Percentiles rank a stretch among this genome's conserved stretches.
Conservation (phyloP, 1,140 invertebrate species). For the Luehdorfia chinensis region DNA sequence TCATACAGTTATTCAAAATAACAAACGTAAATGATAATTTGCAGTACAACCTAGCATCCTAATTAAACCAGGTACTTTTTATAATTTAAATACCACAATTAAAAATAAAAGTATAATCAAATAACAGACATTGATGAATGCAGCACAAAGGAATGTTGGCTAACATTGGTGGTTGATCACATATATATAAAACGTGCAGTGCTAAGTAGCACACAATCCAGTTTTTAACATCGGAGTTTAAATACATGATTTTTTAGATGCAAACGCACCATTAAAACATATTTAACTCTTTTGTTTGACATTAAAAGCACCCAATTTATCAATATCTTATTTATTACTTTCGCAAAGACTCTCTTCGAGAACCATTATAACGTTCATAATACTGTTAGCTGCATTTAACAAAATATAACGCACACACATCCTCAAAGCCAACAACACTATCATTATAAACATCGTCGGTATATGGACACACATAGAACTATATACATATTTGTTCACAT, state of each 20-base stretch:
- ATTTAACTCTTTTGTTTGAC: too few relatives aligned
- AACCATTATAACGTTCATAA: constrained; percentile 44
- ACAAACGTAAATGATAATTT: constrained; percentile 76
- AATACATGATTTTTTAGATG: too few relatives aligned
- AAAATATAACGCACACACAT: constrained; percentile 1
- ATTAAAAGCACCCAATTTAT: constrained; percentile 11
- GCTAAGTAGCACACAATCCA: too few relatives aligned
- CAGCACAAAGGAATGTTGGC: constrained; percentile 75
- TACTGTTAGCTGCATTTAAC: constrained; percentile 45
- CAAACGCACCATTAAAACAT: too few relatives aligned
- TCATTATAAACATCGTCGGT: constrained; percentile 2
- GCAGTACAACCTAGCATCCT: constrained; percentile 73
- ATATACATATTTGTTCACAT: constrained; percentile 18
- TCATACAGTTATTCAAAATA: constrained; percentile 76
- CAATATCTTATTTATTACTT: constrained; percentile 1
- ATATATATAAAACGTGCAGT: constrained; percentile 35
- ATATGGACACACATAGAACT: constrained; percentile 12
- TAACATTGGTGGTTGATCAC: constrained; percentile 46
- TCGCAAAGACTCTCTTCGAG: not conserved
- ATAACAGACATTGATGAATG: constrained; percentile 63
- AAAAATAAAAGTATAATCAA: constrained; percentile 41
- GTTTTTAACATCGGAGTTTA: too few relatives aligned
- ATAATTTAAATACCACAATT: constrained; percentile 68
- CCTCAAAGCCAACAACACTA: not conserved
- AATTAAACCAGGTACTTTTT: constrained; percentile 76